Evolutionary conservation across 2,797 vertebrate species (phyloP).

Genomic region (Xenops minutus): DNA sequence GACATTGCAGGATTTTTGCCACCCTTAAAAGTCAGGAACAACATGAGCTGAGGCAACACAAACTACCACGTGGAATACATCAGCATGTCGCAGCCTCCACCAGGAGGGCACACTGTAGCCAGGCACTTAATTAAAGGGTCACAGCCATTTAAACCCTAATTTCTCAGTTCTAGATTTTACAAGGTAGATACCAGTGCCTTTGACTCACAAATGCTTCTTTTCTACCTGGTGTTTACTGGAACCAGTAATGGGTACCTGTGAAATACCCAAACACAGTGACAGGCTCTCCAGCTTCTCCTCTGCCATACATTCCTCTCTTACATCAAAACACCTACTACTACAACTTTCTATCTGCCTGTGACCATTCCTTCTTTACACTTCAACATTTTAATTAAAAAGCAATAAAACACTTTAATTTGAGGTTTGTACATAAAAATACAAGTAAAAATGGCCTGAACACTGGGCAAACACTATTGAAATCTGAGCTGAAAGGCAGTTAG

Average conservation of each 20-base stretch:
- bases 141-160: neutral
- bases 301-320: neutral
- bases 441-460: conserved; percentile 61
- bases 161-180: conserved; percentile 13
- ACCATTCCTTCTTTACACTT: conserved; percentile 44
- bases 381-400: conserved; percentile 73
- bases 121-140: neutral
- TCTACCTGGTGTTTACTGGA: neutral
- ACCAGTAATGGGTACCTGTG: neutral
- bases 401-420: conserved; percentile 71
- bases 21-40: neutral
- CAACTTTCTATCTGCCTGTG: conserved; percentile 26
- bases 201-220: conserved; percentile 13
- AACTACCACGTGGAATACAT: neutral
- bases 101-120: neutral
- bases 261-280: neutral
- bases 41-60: neutral
- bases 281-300: neutral
- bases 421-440: conserved; percentile 66
- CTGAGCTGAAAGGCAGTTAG: conserved; percentile 72
- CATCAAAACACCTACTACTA: conserved; percentile 3
- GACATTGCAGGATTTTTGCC: accelerated
- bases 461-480: conserved; percentile 69
- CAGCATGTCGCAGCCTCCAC: accelerated
- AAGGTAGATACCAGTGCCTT: neutral